Evolutionary conservation across 2,797 vertebrate species (phyloP).

Genomic region (Bucorvus abyssinicus): DNA sequence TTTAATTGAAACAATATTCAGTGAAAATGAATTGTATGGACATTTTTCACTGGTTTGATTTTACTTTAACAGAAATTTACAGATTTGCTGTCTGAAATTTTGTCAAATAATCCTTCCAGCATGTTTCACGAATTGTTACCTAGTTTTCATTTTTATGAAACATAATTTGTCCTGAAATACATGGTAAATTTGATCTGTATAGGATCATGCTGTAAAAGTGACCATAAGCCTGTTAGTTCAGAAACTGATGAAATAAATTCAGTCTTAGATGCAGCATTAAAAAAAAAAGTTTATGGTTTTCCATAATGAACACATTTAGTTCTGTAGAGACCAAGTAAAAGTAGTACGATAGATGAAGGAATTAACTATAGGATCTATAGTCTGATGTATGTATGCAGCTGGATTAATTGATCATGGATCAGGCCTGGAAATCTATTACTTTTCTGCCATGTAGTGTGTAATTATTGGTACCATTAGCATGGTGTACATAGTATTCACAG

Average conservation of each 20-base stretch:
- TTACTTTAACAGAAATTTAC: not conserved
- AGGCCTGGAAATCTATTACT: not conserved
- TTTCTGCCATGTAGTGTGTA: not conserved
- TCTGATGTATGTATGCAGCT: not conserved
- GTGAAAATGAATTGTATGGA: not conserved
- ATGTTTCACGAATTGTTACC: not conserved
- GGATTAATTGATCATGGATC: not conserved
- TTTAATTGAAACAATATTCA: not conserved
- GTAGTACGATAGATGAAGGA: not conserved
- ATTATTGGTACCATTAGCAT: not conserved
- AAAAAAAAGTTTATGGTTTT: not conserved
- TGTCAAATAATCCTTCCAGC: not conserved
- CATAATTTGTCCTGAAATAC: not conserved
- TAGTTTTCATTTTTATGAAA: not conserved
- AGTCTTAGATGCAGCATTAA: not conserved
- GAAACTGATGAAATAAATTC: not conserved
- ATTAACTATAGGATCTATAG: not conserved
- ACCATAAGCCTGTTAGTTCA: not conserved
- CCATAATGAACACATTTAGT: not conserved
- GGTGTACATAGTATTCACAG: not conserved
- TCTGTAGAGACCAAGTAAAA: not conserved
- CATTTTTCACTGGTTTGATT: not conserved
- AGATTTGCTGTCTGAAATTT: not conserved
- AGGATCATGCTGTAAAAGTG: not conserved
- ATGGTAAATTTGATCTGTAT: not conserved